Conservation (phyloP, 2,888 invertebrate species). For the Drosophila recens region DNA sequence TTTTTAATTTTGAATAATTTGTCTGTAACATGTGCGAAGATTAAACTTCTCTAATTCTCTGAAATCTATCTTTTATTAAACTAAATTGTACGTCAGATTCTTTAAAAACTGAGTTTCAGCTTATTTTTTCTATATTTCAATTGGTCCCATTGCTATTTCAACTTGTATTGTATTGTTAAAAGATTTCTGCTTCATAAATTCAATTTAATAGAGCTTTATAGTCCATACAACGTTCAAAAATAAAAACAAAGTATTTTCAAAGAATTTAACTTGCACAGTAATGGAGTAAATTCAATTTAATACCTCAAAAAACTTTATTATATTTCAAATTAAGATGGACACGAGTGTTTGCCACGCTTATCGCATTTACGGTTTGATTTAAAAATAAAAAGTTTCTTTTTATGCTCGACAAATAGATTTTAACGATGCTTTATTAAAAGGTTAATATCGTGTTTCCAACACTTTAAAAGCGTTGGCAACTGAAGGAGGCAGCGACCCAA, state of each 20-base stretch:
- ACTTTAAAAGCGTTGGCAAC: constrained; percentile 29
- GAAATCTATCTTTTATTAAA: background rate
- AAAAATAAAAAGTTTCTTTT: constrained; percentile 30
- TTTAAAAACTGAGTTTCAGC: too few species aligned
- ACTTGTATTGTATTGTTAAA: background rate
- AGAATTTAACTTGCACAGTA: background rate
- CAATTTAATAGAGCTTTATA: background rate
- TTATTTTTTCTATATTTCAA: background rate
- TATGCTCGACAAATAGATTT: constrained; percentile 54
- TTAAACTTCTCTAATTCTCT: background rate
- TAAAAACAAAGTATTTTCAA: background rate
- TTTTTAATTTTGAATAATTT: constrained; percentile 6
- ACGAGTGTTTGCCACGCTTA: background rate
- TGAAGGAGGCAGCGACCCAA: constrained; percentile 14
- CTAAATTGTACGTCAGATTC: too few species aligned
- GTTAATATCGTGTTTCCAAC: constrained; percentile 48
- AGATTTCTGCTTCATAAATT: background rate
- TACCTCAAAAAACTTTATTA: background rate
- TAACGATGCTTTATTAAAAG: constrained; percentile 47
- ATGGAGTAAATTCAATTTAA: background rate
- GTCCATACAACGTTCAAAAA: background rate
- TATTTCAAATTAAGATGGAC: background rate
- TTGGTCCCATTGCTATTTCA: background rate
- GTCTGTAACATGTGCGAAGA: background rate
- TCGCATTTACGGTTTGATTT: constrained; percentile 24